Percentiles rank a stretch among this genome's conserved stretches.
Evolutionary conservation across 2,797 vertebrate species (phyloP).

Genomic region (Poecilia velifera): DNA sequence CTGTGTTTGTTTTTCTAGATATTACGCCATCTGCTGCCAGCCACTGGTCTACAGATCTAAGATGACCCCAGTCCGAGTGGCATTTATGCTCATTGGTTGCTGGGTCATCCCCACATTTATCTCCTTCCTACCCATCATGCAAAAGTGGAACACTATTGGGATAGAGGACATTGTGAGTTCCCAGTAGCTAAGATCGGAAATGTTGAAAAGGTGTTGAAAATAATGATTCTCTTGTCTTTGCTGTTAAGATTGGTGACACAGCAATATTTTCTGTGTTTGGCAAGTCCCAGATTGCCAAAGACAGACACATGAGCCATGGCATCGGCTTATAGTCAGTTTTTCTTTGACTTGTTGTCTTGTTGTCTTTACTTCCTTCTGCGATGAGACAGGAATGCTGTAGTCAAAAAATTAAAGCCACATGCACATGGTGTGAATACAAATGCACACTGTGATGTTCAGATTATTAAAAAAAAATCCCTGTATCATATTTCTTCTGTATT

Average conservation of each 20-base stretch:
- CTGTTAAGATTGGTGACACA: background rate
- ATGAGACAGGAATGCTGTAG: background rate
- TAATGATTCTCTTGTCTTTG: background rate
- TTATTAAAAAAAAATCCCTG: background rate
- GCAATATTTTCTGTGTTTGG: background rate
- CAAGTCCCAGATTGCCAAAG: slow-evolving; percentile 20
- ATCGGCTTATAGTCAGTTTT: slow-evolving; percentile 24
- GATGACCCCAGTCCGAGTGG: slow-evolving; percentile 84
- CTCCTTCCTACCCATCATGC: slow-evolving; percentile 88
- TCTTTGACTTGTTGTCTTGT: background rate
- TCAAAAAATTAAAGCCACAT: background rate
- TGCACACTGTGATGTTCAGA: background rate
- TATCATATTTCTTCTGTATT: background rate
- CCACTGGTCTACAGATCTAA: slow-evolving; percentile 87
- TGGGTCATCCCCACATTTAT: slow-evolving; percentile 86
- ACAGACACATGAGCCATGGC: background rate
- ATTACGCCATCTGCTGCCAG: slow-evolving; percentile 87
- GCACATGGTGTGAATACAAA: too few species aligned
- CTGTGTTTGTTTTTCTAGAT: slow-evolving; percentile 69
- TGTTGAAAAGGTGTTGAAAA: background rate
- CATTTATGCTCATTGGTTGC: slow-evolving; percentile 83
- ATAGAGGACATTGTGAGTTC: slow-evolving; percentile 85
- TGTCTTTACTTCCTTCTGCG: background rate
- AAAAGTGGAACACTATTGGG: slow-evolving; percentile 87
- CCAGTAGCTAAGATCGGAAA: slow-evolving; percentile 19